Percentiles rank a stretch among this genome's conserved stretches.
phyloP scores from a whole-genome alignment of 1,140 invertebrate genomes.

The Samia ricini region DNA sequence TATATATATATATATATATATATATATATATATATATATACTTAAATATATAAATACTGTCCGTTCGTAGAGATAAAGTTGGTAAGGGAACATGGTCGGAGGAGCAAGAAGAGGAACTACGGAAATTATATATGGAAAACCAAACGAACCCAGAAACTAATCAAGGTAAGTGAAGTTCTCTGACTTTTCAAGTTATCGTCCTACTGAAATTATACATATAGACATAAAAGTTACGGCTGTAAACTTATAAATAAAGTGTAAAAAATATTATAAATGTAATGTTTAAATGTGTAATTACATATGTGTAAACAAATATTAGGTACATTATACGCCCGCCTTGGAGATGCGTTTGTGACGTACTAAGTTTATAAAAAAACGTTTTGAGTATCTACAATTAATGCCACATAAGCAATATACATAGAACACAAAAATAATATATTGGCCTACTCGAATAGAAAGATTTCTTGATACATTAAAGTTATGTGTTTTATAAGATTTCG shows the following conservation, averaged over 20 bases:
- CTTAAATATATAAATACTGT: neutral
- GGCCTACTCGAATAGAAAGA: neutral
- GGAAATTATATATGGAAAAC: conserved; percentile 90
- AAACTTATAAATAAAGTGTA: no score
- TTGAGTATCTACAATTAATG: conserved; percentile 4
- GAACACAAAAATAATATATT: neutral
- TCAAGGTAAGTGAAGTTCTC: conserved; percentile 70
- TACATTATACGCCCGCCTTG: no score
- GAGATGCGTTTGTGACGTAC: neutral
- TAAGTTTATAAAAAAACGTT: neutral
- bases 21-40: neutral
- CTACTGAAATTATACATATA: no score
- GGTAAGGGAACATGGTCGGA: conserved; percentile 85
- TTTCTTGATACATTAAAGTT: no score
- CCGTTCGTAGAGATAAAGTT: conserved; percentile 45
- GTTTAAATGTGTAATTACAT: no score
- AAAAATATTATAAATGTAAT: no score
- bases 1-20: neutral
- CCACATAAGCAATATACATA: neutral
- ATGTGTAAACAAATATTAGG: no score
- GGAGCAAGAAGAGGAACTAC: conserved; percentile 91
- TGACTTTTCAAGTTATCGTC: no score
- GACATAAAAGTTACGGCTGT: no score
- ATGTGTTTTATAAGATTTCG: no score
- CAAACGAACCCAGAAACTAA: conserved; percentile 82